Percentiles rank a stretch among this genome's conserved stretches.
phyloP scores from a whole-genome alignment of 2,797 vertebrate species.

The Aselliscus stoliczkanus region DNA sequence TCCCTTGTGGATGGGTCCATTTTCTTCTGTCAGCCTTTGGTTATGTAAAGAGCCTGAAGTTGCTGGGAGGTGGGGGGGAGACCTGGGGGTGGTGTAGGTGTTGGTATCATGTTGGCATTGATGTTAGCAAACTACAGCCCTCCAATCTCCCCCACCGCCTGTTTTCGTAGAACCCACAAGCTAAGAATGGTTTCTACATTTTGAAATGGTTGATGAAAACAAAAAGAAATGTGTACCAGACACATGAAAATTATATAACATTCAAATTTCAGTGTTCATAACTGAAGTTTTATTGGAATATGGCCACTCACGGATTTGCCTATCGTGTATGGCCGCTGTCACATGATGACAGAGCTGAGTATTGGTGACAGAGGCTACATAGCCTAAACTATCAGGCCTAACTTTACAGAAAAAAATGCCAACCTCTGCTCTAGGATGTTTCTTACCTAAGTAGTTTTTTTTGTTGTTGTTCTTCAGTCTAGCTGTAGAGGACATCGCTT shows the following conservation, averaged over 20 bases:
- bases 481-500: no score
- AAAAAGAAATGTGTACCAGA: background rate
- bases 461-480: no score
- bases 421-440: background rate
- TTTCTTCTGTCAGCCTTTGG: background rate
- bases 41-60: background rate
- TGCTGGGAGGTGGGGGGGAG: background rate
- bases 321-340: background rate
- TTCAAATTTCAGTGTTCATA: background rate
- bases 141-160: background rate
- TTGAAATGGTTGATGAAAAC: background rate
- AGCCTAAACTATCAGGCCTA: background rate
- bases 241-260: background rate
- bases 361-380: background rate
- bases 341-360: background rate
- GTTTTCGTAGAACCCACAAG: background rate
- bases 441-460: background rate
- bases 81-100: background rate
- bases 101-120: background rate
- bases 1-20: background rate
- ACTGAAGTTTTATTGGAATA: slow-evolving; percentile 10
- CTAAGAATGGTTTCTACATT: background rate
- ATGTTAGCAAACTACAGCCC: background rate
- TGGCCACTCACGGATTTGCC: background rate
- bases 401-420: background rate